Conservation (phyloP, 2,113 vertebrate species). For the Dryoscopus gambensis region DNA sequence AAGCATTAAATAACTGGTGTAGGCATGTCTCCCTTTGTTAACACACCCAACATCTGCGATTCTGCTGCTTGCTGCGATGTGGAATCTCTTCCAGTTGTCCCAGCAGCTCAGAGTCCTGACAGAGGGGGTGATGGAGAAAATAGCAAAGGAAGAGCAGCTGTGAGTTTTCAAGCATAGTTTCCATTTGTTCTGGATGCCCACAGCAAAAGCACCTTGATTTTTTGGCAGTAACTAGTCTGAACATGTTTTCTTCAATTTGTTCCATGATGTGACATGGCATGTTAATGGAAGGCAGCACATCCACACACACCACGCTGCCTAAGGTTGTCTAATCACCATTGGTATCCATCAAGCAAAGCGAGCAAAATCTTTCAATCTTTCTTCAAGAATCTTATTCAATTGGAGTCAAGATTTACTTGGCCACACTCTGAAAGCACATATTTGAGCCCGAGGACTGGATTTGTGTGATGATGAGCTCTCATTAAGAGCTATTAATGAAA, state of each 20-base stretch:
- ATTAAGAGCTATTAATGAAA: background rate
- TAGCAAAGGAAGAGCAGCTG: conserved; percentile 43
- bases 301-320: background rate
- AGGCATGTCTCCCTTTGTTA: background rate
- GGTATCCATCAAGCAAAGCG: background rate
- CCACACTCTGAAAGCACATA: background rate
- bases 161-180: conserved; percentile 42
- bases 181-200: conserved; percentile 32
- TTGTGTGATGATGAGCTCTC: background rate
- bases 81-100: conserved; percentile 25
- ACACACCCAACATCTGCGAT: background rate
- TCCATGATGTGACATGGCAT: background rate
- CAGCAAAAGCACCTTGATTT: conserved; percentile 14
- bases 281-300: background rate
- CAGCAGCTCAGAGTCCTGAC: conserved; percentile 20
- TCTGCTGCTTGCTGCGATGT: background rate
- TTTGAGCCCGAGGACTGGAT: background rate
- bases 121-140: background rate
- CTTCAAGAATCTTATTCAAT: background rate
- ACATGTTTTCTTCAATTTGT: background rate
- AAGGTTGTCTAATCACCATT: background rate
- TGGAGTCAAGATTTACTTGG: background rate
- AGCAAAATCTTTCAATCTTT: background rate
- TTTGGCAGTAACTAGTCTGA: conserved; percentile 2
- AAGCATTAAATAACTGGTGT: background rate